A percentile compares a stretch with the other conserved stretches of the same genome.
These are phyloP conservation scores for Mormyrus hasselquistii DNA, from an alignment of 2,797 vertebrate species.

Conservation along the genomic window DNA sequence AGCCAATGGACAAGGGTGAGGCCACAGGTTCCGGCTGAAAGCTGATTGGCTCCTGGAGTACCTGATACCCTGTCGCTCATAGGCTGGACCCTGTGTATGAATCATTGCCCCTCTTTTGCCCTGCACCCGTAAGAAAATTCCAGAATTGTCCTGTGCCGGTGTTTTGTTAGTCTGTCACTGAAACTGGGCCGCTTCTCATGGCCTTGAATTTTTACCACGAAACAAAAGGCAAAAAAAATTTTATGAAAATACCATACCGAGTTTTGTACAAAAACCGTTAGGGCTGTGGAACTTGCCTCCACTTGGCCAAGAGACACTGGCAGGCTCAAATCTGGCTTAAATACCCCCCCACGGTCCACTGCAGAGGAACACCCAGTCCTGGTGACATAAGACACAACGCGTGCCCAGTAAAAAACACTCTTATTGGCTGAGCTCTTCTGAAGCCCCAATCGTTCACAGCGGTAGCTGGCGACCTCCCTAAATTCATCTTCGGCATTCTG, in stretches of 20 bases:
- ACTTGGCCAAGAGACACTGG: not conserved
- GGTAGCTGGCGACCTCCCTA: not conserved
- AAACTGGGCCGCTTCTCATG: not conserved
- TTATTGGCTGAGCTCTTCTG: not conserved
- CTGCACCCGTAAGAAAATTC: not conserved
- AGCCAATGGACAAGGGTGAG: not conserved
- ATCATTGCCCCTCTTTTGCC: not conserved
- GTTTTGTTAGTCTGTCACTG: not conserved
- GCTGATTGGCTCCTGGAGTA: not conserved
- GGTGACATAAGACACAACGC: not conserved
- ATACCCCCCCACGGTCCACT: not conserved
- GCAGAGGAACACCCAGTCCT: not conserved
- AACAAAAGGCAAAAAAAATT: not conserved
- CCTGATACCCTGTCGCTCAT: not conserved
- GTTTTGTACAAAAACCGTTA: not conserved
- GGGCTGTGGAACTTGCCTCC: not conserved
- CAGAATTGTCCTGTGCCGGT: not conserved
- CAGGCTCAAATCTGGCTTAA: not conserved
- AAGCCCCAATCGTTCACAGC: not conserved
- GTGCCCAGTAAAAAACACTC: not conserved
- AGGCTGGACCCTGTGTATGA: not conserved
- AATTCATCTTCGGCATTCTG: slow-evolving; percentile 2
- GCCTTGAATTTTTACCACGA: not conserved
- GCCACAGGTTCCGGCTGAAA: not conserved
- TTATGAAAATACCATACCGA: not conserved